phyloP scores from a whole-genome alignment of 2,888 invertebrate genomes.

The Calameuta pallipes region DNA sequence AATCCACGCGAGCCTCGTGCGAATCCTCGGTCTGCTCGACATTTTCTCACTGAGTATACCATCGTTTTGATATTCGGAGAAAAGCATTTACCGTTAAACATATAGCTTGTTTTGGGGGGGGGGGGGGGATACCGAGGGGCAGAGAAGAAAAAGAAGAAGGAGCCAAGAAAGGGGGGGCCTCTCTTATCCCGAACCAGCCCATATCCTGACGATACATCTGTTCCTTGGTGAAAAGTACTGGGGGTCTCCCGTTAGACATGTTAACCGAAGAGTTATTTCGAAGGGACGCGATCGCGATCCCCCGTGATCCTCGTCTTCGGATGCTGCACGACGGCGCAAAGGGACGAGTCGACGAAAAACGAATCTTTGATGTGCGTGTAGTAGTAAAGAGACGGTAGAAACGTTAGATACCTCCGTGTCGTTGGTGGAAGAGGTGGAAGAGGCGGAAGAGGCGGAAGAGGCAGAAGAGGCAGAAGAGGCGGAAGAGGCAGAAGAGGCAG shows the following conservation, averaged over 20 bases:
- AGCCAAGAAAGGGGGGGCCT: slow-evolving; percentile 15
- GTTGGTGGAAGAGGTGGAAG: background rate
- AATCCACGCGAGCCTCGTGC: too few species aligned
- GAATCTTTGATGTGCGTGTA: slow-evolving; percentile 25
- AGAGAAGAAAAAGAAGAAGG: slow-evolving; percentile 8
- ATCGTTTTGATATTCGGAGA: too few species aligned
- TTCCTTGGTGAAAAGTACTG: background rate
- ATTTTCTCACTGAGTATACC: too few species aligned
- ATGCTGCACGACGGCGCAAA: background rate
- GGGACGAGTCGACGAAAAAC: too few species aligned
- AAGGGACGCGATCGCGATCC: slow-evolving; percentile 34
- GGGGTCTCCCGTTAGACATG: slow-evolving; percentile 34
- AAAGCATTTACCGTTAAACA: too few species aligned
- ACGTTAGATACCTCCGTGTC: background rate
- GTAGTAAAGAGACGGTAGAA: too few species aligned
- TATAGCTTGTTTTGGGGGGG: slow-evolving; percentile 17
- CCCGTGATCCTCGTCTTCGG: background rate
- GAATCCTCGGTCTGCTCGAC: too few species aligned
- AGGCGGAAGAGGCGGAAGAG: background rate
- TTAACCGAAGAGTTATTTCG: slow-evolving; percentile 45
- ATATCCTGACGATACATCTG: background rate
- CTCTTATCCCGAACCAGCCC: too few species aligned
- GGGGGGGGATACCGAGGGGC: background rate
- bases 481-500: background rate
- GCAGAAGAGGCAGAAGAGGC: background rate